These are phyloP conservation scores for Trematocara nigrifrons DNA, from an alignment of 2,113 vertebrate genomes.

Conservation along the genomic window DNA sequence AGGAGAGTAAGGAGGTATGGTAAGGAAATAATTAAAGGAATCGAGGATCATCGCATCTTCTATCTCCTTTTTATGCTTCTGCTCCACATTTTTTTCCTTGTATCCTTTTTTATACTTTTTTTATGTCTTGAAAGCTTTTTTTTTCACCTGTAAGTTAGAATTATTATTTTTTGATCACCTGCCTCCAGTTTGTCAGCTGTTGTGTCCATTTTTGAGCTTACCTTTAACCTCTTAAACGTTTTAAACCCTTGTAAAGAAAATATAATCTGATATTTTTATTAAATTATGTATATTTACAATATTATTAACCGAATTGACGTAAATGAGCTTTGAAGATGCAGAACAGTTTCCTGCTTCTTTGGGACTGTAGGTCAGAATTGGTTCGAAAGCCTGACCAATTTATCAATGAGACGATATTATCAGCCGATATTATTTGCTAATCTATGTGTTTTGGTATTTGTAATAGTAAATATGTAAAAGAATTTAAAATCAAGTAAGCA, in stretches of 20 bases:
- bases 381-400: not conserved
- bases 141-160: not conserved
- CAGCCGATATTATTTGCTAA: not conserved
- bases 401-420: not conserved
- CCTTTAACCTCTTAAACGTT: not conserved
- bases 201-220: not conserved
- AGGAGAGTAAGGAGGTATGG: not conserved
- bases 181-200: not conserved
- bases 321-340: not conserved
- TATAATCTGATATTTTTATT: not conserved
- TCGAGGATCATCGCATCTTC: not conserved
- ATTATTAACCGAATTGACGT: fast-evolving
- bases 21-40: not conserved
- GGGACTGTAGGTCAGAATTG: not conserved
- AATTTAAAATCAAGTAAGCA: not conserved
- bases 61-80: not conserved
- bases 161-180: not conserved
- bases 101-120: not conserved
- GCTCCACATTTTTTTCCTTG: not conserved
- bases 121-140: not conserved
- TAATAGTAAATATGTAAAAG: not conserved
- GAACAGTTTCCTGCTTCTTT: not conserved
- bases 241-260: not conserved
- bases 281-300: not conserved
- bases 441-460: not conserved